Evolutionary conservation across 2,797 vertebrate genomes (phyloP), one percentile per base, ranked within the genome.

Genomic region (Sternotherus odoratus): DNA sequence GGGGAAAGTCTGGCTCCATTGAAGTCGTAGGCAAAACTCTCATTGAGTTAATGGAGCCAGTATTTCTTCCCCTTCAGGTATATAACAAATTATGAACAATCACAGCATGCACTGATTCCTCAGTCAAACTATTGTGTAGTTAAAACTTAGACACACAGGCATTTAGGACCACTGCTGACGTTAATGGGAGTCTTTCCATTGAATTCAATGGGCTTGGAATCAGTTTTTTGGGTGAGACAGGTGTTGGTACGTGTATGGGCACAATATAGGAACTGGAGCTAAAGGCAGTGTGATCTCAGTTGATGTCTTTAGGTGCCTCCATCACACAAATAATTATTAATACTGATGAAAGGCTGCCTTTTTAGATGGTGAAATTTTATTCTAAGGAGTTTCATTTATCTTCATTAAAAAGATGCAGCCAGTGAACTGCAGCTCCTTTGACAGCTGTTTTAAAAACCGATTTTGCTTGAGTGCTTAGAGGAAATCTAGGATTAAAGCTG

Each of bases 41-140:
- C 43, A 83, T 78, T 84, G 77, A 79, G 50, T 77, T 4, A 82
- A 88, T 24, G 12, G 46, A 88, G 36, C 86, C 24, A 33, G 46
- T 26, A 92, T 88, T 92, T 94, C 74, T 93, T 51, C 75, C 54
- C 75, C 72, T 80, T 91, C 94, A 95, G 56, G 16, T 85, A 82
- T 21, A 43, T 46, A 78, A 78, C 7, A 49, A 26, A 28, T 33
- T 91, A 86, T 46, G 26, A 74, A 28, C 69, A 74, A 46, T 74
- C 69, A 46, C 69, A 26, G 36, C 24, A 7, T 8, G 24, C 24
- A 46, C 43, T 11, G 17, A 39, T 39, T 63, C 23, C 60, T 30
- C 33, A 63, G 60, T 63, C 30, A 63, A 63, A n/a, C 30, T 39
- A 46, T 28, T 74, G 24, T 46, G 13, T 39, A 74, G 36, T 43